phyloP scores from a whole-genome alignment of 2,797 vertebrate species.

The Botia kubotai region DNA sequence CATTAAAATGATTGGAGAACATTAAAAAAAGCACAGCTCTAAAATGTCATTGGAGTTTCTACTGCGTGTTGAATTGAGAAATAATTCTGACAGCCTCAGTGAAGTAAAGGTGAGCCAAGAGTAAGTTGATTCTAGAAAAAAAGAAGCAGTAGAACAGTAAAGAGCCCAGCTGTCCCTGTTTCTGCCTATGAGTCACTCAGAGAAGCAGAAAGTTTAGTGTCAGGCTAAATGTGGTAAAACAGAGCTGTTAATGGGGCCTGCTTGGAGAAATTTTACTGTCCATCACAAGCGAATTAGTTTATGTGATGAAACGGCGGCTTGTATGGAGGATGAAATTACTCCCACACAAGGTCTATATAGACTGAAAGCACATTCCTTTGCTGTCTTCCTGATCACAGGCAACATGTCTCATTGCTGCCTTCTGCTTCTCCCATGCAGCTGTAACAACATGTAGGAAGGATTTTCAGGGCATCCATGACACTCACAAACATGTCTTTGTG shows the following conservation, averaged over 20 bases:
- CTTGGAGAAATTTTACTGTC: slow-evolving; percentile 74
- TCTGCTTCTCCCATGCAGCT: slow-evolving; percentile 60
- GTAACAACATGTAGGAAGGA: slow-evolving; percentile 55
- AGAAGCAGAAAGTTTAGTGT: slow-evolving; percentile 40
- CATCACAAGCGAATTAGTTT: slow-evolving; percentile 46
- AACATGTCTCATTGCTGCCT: slow-evolving; percentile 34
- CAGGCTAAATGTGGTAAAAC: slow-evolving; percentile 65
- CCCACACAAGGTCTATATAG: slow-evolving; percentile 10
- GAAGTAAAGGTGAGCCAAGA: slow-evolving; percentile 41
- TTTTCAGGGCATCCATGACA: slow-evolving; percentile 41
- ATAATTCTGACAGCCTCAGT: slow-evolving; percentile 3
- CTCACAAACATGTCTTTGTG: slow-evolving; percentile 33
- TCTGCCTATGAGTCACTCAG: slow-evolving; percentile 41
- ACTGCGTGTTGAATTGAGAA: slow-evolving; percentile 17
- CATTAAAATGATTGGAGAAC: neutral
- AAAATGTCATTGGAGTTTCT: neutral
- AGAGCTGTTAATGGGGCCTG: slow-evolving; percentile 69
- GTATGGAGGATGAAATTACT: slow-evolving; percentile 28
- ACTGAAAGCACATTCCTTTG: slow-evolving; percentile 22
- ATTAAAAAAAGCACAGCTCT: neutral
- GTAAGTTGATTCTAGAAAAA: slow-evolving; percentile 43
- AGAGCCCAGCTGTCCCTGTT: slow-evolving; percentile 27
- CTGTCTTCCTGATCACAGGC: slow-evolving; percentile 39
- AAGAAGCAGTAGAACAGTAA: slow-evolving; percentile 25
- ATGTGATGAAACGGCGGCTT: slow-evolving; percentile 31